Evolutionary conservation across 2,888 invertebrate species (phyloP).

Genomic region (Drosophila mimetica): DNA sequence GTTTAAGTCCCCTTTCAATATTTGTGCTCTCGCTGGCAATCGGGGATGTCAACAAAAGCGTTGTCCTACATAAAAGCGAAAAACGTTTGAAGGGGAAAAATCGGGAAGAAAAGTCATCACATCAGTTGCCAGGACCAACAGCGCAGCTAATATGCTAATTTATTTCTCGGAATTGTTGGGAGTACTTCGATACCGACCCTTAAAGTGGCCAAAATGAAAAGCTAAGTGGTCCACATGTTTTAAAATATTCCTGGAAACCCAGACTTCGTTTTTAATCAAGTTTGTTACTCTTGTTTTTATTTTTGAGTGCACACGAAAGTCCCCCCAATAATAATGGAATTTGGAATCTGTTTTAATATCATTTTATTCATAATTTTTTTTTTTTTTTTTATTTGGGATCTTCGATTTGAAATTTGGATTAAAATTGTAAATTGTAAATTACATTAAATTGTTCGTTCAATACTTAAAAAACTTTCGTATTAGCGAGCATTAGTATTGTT

Average conservation of each 20-base stretch:
- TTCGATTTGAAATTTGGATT: constrained; percentile 48
- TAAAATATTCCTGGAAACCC: too few species aligned
- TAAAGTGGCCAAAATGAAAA: too few species aligned
- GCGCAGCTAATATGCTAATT: constrained; percentile 41
- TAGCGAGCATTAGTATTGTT: constrained; percentile 30
- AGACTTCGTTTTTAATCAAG: too few species aligned
- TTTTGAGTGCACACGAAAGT: too few species aligned
- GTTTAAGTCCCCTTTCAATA: constrained; percentile 18
- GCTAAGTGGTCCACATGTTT: too few species aligned
- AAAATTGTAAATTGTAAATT: constrained; percentile 61
- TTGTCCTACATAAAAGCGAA: constrained; percentile 20
- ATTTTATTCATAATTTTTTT: constrained; percentile 32
- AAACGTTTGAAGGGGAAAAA: not conserved
- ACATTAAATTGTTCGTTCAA: constrained; percentile 60
- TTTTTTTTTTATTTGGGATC: constrained; percentile 21
- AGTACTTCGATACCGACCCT: not conserved
- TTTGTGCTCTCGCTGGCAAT: constrained; percentile 41
- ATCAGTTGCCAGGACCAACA: constrained; percentile 3
- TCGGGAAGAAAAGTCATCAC: constrained; percentile 10
- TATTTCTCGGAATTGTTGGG: constrained; percentile 46
- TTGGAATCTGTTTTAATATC: constrained; percentile 4
- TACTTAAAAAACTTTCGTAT: constrained; percentile 51
- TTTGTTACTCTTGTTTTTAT: too few species aligned
- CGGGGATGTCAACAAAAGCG: constrained; percentile 51
- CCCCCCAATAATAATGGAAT: not conserved